Evolutionary conservation across 2,888 invertebrate genomes (phyloP).

Genomic region (Troilus luridus): DNA sequence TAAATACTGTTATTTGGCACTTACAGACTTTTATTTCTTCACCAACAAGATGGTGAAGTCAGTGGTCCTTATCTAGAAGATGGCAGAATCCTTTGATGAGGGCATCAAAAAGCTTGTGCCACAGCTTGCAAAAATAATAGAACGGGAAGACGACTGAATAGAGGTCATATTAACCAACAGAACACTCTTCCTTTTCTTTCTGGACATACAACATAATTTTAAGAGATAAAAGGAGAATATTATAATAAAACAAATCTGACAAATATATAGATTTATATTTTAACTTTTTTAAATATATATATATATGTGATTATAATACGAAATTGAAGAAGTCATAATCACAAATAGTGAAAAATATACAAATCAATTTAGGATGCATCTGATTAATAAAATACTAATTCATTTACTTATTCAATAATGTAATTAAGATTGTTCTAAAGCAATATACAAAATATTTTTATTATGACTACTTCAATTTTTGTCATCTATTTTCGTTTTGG

Average conservation of each 20-base stretch:
- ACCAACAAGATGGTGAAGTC: no score
- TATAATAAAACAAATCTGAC: constrained; percentile 17
- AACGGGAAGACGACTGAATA: no score
- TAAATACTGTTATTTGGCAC: no score
- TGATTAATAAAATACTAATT: not conserved
- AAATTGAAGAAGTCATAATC: constrained; percentile 42
- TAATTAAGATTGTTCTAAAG: constrained; percentile 10
- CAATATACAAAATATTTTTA: constrained; percentile 24
- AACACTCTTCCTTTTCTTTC: no score
- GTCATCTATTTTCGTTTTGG: not conserved
- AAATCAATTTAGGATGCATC: not conserved
- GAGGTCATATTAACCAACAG: no score
- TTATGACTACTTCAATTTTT: constrained; percentile 46
- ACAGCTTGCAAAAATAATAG: no score
- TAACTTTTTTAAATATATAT: constrained; percentile 30
- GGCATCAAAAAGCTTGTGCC: no score
- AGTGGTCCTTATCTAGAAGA: no score
- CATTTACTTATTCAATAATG: not conserved
- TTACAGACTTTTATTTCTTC: no score
- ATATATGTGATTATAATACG: constrained; percentile 5
- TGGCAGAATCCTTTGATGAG: no score
- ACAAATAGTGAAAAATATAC: not conserved
- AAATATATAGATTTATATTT: constrained; percentile 44
- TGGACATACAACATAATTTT: not conserved
- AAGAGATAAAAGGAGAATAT: not conserved